phyloP scores from a whole-genome alignment of 2,888 invertebrate species.

The Ochropacha duplaris region DNA sequence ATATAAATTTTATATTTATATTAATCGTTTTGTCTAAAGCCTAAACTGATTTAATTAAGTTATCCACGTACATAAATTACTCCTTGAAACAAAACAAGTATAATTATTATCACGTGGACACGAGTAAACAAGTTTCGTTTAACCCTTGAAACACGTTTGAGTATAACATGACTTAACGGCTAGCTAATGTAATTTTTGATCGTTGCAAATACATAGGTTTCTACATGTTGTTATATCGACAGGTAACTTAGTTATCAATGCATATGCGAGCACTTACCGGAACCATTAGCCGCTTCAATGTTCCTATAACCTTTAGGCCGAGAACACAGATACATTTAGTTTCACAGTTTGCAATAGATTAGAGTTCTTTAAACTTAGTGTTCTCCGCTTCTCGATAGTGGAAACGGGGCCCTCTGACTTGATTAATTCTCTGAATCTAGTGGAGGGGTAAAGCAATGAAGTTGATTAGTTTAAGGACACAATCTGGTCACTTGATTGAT shows the following conservation, averaged over 20 bases:
- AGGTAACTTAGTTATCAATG: constrained; percentile 21
- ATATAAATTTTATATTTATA: too few relatives aligned
- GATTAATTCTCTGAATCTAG: constrained; percentile 12
- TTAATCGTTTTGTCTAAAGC: too few relatives aligned
- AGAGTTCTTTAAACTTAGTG: constrained; percentile 3
- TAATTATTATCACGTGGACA: too few relatives aligned
- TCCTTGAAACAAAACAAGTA: too few relatives aligned
- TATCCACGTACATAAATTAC: too few relatives aligned
- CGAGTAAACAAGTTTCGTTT: too few relatives aligned
- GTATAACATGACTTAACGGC: not conserved
- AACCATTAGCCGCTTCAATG: constrained; percentile 22
- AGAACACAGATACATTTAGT: not conserved
- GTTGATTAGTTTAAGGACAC: constrained; percentile 43
- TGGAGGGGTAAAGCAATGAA: constrained; percentile 26
- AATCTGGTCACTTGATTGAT: constrained; percentile 43
- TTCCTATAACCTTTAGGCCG: constrained; percentile 27
- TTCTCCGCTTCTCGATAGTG: not conserved
- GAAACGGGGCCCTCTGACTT: not conserved
- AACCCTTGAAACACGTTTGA: not conserved
- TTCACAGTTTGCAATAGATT: not conserved
- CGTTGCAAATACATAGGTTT: not conserved
- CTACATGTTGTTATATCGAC: constrained; percentile 12
- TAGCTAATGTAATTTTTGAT: not conserved
- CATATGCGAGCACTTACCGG: constrained; percentile 21
- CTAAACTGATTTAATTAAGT: too few relatives aligned